Base-by-base conservation (phyloP, 2,888 invertebrate genomes). In the Drosophila aldrichi region DNA sequence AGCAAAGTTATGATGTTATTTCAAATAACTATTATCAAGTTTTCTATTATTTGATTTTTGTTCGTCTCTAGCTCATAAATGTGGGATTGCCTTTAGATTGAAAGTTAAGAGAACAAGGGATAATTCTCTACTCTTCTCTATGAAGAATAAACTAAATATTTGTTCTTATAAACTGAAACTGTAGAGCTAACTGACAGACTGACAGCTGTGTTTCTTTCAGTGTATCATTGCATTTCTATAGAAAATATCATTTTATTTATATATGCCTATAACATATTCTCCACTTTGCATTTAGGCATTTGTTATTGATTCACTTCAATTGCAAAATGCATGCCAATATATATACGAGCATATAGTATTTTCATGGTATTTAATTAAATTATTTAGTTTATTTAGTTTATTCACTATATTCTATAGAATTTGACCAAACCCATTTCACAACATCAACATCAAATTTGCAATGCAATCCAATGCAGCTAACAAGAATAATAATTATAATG, bases 401-500 rank as follows among this genome's bases (percentile, higher is more conserved):
- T 40, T 32, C 36, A 22, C 43, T n/a, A 41, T 55, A n/a, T 48
- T 49, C 29, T 55, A 41, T 40, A 32, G 41, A 44, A 59, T 36
- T 46, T 51, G 22, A 34, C 48, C 71, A 32, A 65, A 18, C 64
- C 64, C 58, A 57, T 49, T 65, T 56, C 16, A 32, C 8, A 43
- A 49, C 16, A 32, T 6, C 64, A 64, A 29, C 71, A 65, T 67
- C 54, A 54, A 68, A 79, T 72, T 79, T 75, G 82, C 74, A 81
- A 70, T 70, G 52, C 74, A 79, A 74, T 71, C 40, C 52, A 52
- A 38, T 52, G 71, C 69, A 74, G 55, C 56, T 38, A 34, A 51
- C 32, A 44, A 57, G 54, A 59, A 58, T 62, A 65, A 82, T 67
- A 80, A 75, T 81, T 78, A 68, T 79, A 87, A 82, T 74, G 88